phyloP scores from a whole-genome alignment of 2,888 invertebrate species.

The Lasius fuliginosus region DNA sequence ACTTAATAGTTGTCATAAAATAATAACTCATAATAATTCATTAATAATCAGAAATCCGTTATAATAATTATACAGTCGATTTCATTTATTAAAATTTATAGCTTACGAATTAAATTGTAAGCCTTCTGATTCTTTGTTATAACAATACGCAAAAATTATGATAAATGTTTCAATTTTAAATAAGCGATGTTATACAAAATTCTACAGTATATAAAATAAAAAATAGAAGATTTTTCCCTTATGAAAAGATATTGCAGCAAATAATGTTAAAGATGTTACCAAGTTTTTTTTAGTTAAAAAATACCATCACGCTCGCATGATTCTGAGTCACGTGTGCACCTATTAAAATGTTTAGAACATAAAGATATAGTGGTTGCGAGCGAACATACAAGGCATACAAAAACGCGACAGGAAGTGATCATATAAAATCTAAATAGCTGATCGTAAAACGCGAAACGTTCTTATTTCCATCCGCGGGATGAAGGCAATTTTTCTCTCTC shows the following conservation, averaged over 20 bases:
- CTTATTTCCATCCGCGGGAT: slow-evolving; percentile 35
- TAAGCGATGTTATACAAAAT: not conserved
- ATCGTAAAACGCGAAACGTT: slow-evolving; percentile 74
- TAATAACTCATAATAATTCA: not conserved
- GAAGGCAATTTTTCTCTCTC: slow-evolving; percentile 27
- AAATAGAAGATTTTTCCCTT: not conserved
- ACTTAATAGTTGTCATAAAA: not conserved
- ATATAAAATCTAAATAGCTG: slow-evolving; percentile 76
- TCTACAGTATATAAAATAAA: not conserved
- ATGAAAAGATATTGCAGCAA: not conserved
- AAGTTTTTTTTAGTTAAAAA: slow-evolving; percentile 6
- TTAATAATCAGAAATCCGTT: not conserved
- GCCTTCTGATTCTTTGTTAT: not conserved
- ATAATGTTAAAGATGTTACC: not conserved
- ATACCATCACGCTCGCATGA: slow-evolving; percentile 1
- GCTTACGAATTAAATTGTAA: not conserved
- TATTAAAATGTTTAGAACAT: slow-evolving; percentile 51
- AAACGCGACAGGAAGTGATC: slow-evolving; percentile 48
- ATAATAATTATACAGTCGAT: not conserved
- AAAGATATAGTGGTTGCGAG: slow-evolving; percentile 46
- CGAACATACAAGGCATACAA: slow-evolving; percentile 28
- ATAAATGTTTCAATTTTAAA: not conserved
- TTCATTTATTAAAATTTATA: not conserved
- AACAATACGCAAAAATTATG: not conserved
- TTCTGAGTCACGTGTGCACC: slow-evolving; percentile 44